These are phyloP conservation scores for Drosophila anceps DNA, from an alignment of 2,888 invertebrate genomes.

Conservation along the genomic window DNA sequence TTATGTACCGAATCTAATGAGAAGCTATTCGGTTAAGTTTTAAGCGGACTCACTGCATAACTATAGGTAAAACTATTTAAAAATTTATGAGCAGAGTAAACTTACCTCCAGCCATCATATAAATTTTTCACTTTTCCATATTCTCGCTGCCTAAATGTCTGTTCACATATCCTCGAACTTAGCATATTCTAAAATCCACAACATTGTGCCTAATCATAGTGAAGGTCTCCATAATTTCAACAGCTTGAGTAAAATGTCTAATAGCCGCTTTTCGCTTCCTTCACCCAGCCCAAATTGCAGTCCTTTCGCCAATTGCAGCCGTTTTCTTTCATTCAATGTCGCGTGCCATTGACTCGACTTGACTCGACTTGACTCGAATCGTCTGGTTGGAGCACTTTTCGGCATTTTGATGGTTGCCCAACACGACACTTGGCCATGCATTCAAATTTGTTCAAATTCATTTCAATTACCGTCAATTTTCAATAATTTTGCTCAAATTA, in stretches of 20 bases:
- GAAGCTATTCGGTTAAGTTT: not conserved
- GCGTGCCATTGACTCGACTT: conserved; percentile 58
- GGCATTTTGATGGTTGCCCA: conserved; percentile 66
- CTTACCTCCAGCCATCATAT: not conserved
- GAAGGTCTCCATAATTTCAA: conserved; percentile 63
- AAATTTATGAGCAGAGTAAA: not conserved
- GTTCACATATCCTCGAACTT: conserved; percentile 1
- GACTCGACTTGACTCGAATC: not conserved
- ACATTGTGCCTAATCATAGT: conserved; percentile 61
- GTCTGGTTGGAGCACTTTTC: conserved; percentile 64
- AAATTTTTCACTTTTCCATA: not conserved
- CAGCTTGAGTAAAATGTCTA: conserved; percentile 69
- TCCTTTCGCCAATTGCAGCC: conserved; percentile 10
- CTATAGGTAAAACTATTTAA: not conserved
- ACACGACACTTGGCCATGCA: conserved; percentile 71
- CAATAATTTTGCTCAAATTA: conserved; percentile 79
- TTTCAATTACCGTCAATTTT: conserved; percentile 81
- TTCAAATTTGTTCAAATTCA: conserved; percentile 79
- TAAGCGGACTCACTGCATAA: not conserved
- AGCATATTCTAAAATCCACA: conserved; percentile 49
- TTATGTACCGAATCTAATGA: not conserved
- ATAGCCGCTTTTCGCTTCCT: conserved; percentile 44
- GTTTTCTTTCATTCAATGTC: conserved; percentile 33
- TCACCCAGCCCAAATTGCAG: conserved; percentile 52
- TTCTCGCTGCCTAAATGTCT: not conserved